Conservation (phyloP, 2,113 vertebrate genomes). For the Oryzias melastigma region DNA sequence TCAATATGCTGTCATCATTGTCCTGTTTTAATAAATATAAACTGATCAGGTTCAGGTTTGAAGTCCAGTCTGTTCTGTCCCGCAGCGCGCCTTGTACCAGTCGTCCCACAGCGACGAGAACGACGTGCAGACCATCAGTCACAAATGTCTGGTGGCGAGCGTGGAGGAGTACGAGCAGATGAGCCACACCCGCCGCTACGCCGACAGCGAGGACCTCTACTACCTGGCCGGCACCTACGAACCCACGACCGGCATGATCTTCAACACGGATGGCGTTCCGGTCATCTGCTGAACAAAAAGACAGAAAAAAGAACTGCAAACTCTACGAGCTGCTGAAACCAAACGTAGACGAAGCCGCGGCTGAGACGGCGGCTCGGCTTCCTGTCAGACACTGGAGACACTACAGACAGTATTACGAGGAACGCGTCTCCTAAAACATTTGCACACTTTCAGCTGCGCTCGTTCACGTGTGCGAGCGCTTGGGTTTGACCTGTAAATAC, state of each 20-base stretch:
- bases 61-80: not conserved
- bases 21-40: too few species aligned
- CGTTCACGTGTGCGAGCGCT: conserved; percentile 20
- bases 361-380: conserved; percentile 35
- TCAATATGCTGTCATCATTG: too few species aligned
- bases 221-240: conserved; percentile 98
- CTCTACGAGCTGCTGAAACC: not conserved
- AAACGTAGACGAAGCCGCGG: conserved; percentile 4
- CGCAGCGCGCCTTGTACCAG: conserved; percentile 94
- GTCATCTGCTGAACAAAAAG: conserved; percentile 86
- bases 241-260: conserved; percentile 99
- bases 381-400: conserved; percentile 32
- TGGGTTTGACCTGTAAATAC: conserved; percentile 53
- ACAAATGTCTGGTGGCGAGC: conserved; percentile 97
- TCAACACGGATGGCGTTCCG: conserved; percentile 95
- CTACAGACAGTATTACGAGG: conserved; percentile 57
- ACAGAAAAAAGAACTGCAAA: not conserved
- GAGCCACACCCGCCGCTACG: conserved; percentile 95
- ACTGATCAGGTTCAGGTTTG: too few species aligned
- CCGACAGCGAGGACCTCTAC: conserved; percentile 98
- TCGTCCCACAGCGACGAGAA: conserved; percentile 98
- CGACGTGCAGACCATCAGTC: conserved; percentile 98
- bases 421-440: conserved; percentile 33
- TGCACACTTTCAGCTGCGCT: conserved; percentile 45
- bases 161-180: conserved; percentile 97